Evolutionary conservation across 2,797 vertebrate species (phyloP).

Genomic region (Chloroceryle amazona): DNA sequence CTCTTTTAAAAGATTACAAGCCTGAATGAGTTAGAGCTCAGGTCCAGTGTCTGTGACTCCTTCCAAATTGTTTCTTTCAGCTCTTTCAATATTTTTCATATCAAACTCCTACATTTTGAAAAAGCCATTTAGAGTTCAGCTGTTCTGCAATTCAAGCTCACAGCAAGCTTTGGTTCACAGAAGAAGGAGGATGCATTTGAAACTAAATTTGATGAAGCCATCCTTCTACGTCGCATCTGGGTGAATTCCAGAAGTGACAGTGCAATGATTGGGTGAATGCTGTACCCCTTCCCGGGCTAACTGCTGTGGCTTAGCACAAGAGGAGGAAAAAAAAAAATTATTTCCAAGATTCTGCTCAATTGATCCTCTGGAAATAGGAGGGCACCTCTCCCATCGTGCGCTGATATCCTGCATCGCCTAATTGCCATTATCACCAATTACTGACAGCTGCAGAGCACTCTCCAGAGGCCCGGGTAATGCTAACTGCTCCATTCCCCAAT

Average conservation of each 20-base stretch:
- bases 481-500: background rate
- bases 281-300: background rate
- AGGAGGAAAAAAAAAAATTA: background rate
- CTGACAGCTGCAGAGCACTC: background rate
- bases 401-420: background rate
- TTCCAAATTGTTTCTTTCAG: conserved; percentile 52
- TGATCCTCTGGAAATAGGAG: background rate
- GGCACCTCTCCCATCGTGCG: background rate
- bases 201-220: background rate
- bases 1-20: conserved; percentile 53
- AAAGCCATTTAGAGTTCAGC: conserved; percentile 36
- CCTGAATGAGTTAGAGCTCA: conserved; percentile 8
- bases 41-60: conserved; percentile 36
- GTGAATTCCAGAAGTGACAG: background rate
- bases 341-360: background rate
- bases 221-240: conserved; percentile 4
- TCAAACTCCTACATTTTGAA: conserved; percentile 31
- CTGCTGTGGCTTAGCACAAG: background rate
- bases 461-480: background rate
- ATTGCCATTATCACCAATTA: background rate
- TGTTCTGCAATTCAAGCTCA: background rate
- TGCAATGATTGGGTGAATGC: background rate
- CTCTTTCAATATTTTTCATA: conserved; percentile 47
- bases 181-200: background rate
- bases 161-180: background rate